Evolutionary conservation across 2,888 invertebrate species (phyloP), one percentile per base, ranked within the genome.

Genomic region (Andricus quercusramuli): DNA sequence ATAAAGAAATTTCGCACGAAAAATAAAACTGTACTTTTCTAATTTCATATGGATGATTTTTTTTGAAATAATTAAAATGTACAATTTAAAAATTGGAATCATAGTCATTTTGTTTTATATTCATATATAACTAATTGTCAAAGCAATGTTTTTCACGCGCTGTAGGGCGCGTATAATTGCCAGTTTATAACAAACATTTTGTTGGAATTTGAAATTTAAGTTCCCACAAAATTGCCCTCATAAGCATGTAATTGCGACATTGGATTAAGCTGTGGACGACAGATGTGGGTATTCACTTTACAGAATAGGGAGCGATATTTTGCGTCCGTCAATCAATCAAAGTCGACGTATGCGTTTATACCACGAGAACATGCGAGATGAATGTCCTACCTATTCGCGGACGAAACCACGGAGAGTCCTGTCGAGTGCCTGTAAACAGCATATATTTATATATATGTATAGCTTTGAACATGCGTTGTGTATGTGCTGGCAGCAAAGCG

Each of bases 351-450:
- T 44, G 15, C 44, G 44, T 15, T 44, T 44, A 44, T 44, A 56
- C 70, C n/a, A 56, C 51, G 20, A 51, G 74, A 32, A 37, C 51
- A 56, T 32, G 74, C 8, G 70, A 70, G 74, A 74, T 56, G 32
- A 74, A 74, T 74, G 74, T 74, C 74, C 56, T 37, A 56, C 74
- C 56, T 56, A 37, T 56, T 56, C 15, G n/a, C 13, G 37, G 74
- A 74, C 74, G n/a, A 74, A 56, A 74, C 56, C 56, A 74, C 74
- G n/a, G 37, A 56, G n/a, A 74, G 56, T 74, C 32, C 74, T 56
- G 32, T 56, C 13, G 56, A 56, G 56, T 74, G 32, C 47, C 51
- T 74, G 17, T 47, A 47, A 5, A 47, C 47, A 17, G 47, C 17
- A n/a, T 8, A 74, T 56, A 32, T 64, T 29, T 8, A 32, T 11